Evolutionary conservation across 2,888 invertebrate species (phyloP), one percentile per base, ranked within the genome.

Genomic region (Listrodromus nycthemerus): DNA sequence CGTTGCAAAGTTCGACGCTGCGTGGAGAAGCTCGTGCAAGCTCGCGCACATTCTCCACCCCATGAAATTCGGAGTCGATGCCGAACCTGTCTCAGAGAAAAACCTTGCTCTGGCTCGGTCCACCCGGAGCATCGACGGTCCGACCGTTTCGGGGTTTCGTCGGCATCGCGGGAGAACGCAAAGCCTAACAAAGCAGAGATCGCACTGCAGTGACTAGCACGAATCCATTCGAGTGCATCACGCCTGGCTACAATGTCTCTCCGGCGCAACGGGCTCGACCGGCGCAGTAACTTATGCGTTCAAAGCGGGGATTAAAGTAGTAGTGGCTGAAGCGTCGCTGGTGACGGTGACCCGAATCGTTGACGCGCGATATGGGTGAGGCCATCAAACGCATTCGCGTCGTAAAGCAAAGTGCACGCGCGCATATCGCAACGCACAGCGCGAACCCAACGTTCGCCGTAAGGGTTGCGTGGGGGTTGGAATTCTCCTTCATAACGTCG

Each of bases 301-400:
- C 30, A 50, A 30, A 52, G 69, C 50, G 45, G 48, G 61, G 13
- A 61, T 30, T 30, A 30, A 61, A 24, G 45, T 48, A 48, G 61
- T 30, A 45, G 73, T 30, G 8, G 45, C 16, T 19, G 63, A 6
- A 73, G 13, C 61, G 21, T 19, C 45, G 13, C 5, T 61, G 41
- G 73, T 48, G 73, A 74, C 48, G 48, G 19, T 74, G 24, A 74
- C 67, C 45, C 45, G 76, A 69, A 67, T 77, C 67, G 58, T 45
- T 45, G 45, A 61, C 58, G 58, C 21, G 67, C 41, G 55, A 27
- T 48, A 69, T 45, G 10, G 41, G 58, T 58, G 6, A 70, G 77
- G 69, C 61, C 63, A 78, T 78, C 69, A 69, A 78, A 78, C 61
- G 77, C 69, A 78, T 78, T 63, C 69, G 69, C 66, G n/a, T 70